Percentiles rank a stretch among this genome's conserved stretches.
Evolutionary conservation across 2,797 vertebrate genomes (phyloP).

Genomic region (Characodon lateralis): DNA sequence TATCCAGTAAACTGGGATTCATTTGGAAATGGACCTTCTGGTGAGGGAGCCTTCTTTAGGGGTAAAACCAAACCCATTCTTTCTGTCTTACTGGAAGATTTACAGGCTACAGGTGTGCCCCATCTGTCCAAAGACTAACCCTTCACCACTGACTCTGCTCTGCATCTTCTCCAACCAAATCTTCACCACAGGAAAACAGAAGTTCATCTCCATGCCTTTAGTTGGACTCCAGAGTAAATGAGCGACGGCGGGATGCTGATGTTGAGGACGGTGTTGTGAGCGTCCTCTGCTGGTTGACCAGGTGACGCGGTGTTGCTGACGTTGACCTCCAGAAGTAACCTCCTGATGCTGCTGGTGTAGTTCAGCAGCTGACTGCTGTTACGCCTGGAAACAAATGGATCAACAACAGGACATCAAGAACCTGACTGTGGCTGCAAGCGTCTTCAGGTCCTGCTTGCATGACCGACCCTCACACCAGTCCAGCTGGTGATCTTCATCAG

Average conservation of each 20-base stretch:
- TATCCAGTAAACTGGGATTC: neutral
- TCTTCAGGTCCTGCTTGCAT: neutral
- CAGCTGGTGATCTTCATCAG: neutral
- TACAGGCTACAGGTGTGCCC: no score
- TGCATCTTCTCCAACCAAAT: no score
- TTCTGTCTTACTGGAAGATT: neutral
- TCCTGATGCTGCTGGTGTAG: conserved; percentile 25
- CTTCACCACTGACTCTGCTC: neutral
- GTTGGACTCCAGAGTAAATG: conserved; percentile 52
- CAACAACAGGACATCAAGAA: neutral
- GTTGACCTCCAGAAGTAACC: conserved; percentile 51
- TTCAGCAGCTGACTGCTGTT: conserved; percentile 32
- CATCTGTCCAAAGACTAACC: no score
- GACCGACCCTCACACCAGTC: neutral
- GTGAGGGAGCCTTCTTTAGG: neutral
- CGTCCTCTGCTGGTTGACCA: conserved; percentile 55
- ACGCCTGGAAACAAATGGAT: conserved; percentile 42
- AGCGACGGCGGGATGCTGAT: conserved; percentile 47
- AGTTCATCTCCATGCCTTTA: conserved; percentile 27
- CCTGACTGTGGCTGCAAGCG: neutral
- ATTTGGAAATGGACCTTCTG: neutral
- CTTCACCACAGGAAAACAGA: neutral
- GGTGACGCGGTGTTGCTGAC: conserved; percentile 45
- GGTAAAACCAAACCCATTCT: neutral
- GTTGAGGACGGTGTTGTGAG: conserved; percentile 50